phyloP scores from a whole-genome alignment of 2,113 vertebrate species.

The Fulica atra region DNA sequence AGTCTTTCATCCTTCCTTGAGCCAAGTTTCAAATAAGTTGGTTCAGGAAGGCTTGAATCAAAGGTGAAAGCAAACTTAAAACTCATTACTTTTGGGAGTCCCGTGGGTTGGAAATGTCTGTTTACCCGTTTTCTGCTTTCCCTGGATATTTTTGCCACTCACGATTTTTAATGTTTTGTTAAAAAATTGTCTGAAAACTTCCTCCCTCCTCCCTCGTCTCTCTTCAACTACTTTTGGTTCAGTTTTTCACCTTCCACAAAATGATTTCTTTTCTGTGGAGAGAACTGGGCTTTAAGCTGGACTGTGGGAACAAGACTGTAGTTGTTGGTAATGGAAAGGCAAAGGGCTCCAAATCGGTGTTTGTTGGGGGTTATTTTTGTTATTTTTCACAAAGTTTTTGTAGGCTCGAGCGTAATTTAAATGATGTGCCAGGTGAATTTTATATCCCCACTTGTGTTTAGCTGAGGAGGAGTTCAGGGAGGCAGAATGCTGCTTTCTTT shows the following conservation, averaged over 20 bases:
- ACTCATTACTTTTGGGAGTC: background rate
- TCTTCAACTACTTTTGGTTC: background rate
- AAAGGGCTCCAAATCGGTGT: background rate
- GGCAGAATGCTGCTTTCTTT: background rate
- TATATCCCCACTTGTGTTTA: background rate
- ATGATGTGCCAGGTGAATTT: background rate
- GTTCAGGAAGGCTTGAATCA: background rate
- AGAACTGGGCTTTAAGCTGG: background rate
- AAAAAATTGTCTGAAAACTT: background rate
- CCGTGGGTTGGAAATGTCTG: background rate
- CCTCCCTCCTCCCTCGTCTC: background rate
- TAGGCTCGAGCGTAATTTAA: background rate
- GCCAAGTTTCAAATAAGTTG: background rate
- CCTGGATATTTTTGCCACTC: background rate
- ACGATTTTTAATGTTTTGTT: background rate
- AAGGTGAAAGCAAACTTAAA: background rate
- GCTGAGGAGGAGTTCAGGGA: background rate
- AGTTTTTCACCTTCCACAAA: background rate
- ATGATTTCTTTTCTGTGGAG: background rate
- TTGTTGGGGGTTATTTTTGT: background rate
- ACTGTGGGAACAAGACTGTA: background rate
- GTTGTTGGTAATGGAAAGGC: background rate
- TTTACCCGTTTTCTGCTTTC: background rate
- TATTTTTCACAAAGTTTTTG: background rate
- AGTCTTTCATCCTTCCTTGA: background rate